A percentile compares a stretch with the other conserved stretches of the same genome.
These are phyloP conservation scores for Lytechinus pictus DNA, from an alignment of 35 echinoderm and acorn worm genomes.

Conservation along the genomic window DNA sequence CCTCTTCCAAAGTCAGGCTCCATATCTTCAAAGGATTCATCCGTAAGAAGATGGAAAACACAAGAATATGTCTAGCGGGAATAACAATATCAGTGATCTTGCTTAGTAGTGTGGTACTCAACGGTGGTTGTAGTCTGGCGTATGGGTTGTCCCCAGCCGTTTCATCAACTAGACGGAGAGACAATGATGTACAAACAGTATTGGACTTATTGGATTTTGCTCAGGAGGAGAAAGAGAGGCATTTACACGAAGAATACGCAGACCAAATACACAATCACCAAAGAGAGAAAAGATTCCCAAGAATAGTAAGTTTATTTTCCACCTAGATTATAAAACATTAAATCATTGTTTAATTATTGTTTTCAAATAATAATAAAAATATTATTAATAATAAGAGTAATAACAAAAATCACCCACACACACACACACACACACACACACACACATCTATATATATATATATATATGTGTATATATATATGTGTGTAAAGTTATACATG, in stretches of 20 bases:
- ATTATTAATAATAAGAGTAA: too few relatives aligned
- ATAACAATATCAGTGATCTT: slow-evolving; percentile 42
- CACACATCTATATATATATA: too few relatives aligned
- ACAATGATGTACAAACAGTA: slow-evolving; percentile 37
- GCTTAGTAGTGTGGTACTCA: slow-evolving; percentile 41
- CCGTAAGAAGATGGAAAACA: slow-evolving; percentile 40
- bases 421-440: too few relatives aligned
- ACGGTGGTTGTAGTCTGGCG: slow-evolving; percentile 8
- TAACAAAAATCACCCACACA: too few relatives aligned
- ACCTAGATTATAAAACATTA: too few relatives aligned
- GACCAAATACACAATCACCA: slow-evolving; percentile 41
- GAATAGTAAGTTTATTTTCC: slow-evolving; percentile 21
- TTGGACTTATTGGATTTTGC: slow-evolving; percentile 55
- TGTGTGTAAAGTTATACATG: too few relatives aligned
- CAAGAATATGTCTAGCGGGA: slow-evolving; percentile 41
- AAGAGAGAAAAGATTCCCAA: slow-evolving; percentile 55
- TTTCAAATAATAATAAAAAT: too few relatives aligned
- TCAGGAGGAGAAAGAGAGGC: slow-evolving; percentile 45
- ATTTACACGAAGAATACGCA: slow-evolving; percentile 34
- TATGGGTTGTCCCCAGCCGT: slow-evolving; percentile 12
- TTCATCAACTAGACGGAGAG: not conserved
- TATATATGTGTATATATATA: too few relatives aligned
- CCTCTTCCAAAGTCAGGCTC: slow-evolving; percentile 20
- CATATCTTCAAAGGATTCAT: not conserved
- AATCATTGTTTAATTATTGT: too few relatives aligned